Conservation (phyloP, 2,113 vertebrate species). For the Grammomys surdaster region DNA sequence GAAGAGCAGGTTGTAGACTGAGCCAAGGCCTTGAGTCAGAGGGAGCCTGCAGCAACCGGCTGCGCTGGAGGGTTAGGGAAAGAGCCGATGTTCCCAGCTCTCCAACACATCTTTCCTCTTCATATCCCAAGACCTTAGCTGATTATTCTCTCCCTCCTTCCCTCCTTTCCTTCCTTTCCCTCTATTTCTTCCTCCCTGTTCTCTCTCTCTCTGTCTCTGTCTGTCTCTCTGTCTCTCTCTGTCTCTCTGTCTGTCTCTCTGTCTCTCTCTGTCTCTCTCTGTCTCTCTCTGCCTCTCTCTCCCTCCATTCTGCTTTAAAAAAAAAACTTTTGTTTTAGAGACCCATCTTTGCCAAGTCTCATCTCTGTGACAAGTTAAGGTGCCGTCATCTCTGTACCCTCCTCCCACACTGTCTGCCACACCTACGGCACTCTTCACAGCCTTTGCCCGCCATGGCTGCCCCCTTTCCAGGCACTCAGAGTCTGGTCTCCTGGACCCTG, state of each 20-base stretch:
- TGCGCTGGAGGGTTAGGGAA: fast-evolving
- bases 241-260: background rate
- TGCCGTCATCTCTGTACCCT: background rate
- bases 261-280: background rate
- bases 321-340: background rate
- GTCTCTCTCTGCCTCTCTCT: too few relatives aligned
- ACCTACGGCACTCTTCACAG: background rate
- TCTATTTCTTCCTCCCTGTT: too few relatives aligned
- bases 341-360: background rate
- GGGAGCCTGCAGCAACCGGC: fast-evolving
- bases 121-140: background rate
- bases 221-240: background rate
- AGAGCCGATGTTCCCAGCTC: too few relatives aligned
- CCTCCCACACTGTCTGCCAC: fast-evolving
- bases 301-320: background rate
- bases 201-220: background rate
- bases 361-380: background rate
- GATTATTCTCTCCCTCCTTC: background rate
- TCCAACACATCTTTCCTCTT: fast-evolving
- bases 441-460: too few relatives aligned
- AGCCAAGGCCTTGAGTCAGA: background rate
- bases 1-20: fast-evolving
- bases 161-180: background rate
- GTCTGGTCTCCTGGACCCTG: background rate
- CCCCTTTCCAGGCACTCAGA: background rate